Evolutionary conservation across 2,888 invertebrate species (phyloP).

Genomic region (Hirtodrosophila histrioides): DNA sequence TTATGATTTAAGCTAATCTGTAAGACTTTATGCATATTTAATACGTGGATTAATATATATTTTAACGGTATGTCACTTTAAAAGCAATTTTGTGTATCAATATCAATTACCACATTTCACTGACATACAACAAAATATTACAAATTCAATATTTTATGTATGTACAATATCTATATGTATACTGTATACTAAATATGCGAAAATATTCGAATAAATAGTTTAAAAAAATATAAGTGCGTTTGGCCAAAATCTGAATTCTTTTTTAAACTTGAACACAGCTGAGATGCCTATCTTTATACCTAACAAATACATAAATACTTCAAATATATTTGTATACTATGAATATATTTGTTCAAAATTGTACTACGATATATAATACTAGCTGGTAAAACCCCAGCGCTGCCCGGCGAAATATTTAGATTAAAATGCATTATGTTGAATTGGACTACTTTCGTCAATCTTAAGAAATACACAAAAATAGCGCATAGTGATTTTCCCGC

Average conservation of each 20-base stretch:
- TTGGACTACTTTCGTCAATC: too few species aligned
- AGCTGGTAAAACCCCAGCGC: too few species aligned
- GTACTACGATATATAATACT: too few species aligned
- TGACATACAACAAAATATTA: constrained; percentile 33
- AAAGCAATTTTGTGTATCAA: constrained; percentile 51
- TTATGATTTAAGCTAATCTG: constrained; percentile 60
- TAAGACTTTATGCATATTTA: constrained; percentile 67
- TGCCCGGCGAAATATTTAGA: too few species aligned
- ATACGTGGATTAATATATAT: constrained; percentile 39
- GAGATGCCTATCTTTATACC: too few species aligned
- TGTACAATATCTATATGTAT: constrained; percentile 71
- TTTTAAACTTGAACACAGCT: too few species aligned
- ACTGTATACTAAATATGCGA: constrained; percentile 69
- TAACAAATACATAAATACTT: too few species aligned
- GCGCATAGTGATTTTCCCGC: too few species aligned
- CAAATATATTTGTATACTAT: too few species aligned
- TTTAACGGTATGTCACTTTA: constrained; percentile 38
- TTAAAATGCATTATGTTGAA: too few species aligned
- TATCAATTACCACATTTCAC: constrained; percentile 31
- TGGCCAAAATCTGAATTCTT: background rate
- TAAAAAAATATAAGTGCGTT: constrained; percentile 34
- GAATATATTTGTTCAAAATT: too few species aligned
- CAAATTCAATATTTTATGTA: constrained; percentile 55
- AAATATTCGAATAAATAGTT: constrained; percentile 80
- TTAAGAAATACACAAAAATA: too few species aligned